Evolutionary conservation across 2,888 invertebrate genomes (phyloP).

Genomic region (Diabrotica balteata): DNA sequence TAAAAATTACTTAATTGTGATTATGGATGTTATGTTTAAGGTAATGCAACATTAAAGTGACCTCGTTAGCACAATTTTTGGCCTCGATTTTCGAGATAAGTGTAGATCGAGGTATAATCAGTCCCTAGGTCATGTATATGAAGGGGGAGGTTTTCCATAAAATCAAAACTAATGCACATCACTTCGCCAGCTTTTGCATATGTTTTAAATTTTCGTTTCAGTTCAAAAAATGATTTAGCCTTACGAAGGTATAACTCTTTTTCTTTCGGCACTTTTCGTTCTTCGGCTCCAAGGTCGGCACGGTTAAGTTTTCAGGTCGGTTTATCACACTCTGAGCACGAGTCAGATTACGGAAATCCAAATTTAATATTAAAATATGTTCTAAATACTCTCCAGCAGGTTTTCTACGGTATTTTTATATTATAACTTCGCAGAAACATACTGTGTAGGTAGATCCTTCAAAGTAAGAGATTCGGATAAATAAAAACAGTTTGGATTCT

Average conservation of each 20-base stretch:
- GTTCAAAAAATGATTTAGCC: conserved; percentile 14
- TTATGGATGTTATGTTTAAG: conserved; percentile 13
- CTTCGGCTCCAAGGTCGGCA: conserved; percentile 11
- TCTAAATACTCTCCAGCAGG: conserved; percentile 16
- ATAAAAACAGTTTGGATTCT: conserved; percentile 30
- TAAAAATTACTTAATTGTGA: conserved; percentile 12
- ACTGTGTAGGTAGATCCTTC: conserved; percentile 9
- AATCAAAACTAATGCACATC: conserved; percentile 30
- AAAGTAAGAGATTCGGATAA: conserved; percentile 21
- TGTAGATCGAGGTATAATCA: conserved; percentile 31
- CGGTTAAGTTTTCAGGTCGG: conserved; percentile 1
- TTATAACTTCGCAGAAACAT: conserved; percentile 4
- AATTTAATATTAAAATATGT: conserved; percentile 16
- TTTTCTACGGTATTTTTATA: conserved; percentile 8
- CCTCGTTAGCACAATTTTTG: conserved; percentile 35
- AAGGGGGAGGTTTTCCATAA: conserved; percentile 37
- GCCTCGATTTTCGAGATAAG: conserved; percentile 27
- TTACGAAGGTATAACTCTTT: conserved; percentile 20
- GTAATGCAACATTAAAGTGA: conserved; percentile 33
- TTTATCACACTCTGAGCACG: conserved; percentile 13
- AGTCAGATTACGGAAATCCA: conserved; percentile 20
- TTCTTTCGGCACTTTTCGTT: conserved; percentile 16
- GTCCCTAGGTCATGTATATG: conserved; percentile 35
- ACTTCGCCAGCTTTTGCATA: conserved; percentile 27
- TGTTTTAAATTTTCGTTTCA: conserved; percentile 26